A percentile compares a stretch with the other conserved stretches of the same genome.
These are phyloP conservation scores for Morpho deidamia DNA, from an alignment of 2,888 invertebrate genomes.

Conservation along the genomic window DNA sequence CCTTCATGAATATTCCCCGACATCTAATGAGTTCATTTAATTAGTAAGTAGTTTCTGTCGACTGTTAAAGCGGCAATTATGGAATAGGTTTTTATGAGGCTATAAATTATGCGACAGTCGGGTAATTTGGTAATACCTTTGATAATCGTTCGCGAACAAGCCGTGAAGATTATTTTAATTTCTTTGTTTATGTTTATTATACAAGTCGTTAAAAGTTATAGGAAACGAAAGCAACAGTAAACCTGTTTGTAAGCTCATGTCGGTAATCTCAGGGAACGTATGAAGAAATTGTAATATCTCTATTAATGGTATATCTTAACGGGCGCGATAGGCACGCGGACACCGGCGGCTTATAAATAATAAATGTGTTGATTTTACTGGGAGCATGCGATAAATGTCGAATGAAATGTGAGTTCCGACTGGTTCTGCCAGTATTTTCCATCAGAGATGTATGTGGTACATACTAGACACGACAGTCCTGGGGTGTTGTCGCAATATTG, in stretches of 20 bases:
- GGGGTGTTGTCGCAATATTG: no score
- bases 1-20: not conserved
- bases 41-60: conserved; percentile 7
- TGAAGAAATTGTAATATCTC: conserved; percentile 3
- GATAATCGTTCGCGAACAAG: conserved; percentile 5
- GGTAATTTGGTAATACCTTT: conserved; percentile 9
- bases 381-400: conserved; percentile 19
- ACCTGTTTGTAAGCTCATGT: not conserved
- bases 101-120: conserved; percentile 3
- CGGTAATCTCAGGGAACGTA: not conserved
- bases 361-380: conserved; percentile 25
- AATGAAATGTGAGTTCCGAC: conserved; percentile 26
- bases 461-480: no score
- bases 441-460: no score
- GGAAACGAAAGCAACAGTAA: not conserved
- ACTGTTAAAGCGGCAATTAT: conserved; percentile 4
- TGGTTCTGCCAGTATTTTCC: conserved; percentile 6
- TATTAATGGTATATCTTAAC: conserved; percentile 20
- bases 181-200: conserved; percentile 1
- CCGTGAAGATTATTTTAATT: conserved; percentile 1
- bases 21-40: not conserved
- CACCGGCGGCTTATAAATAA: conserved; percentile 22
- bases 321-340: conserved; percentile 20
- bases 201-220: not conserved
- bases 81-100: conserved; percentile 8